Percentiles rank a stretch among this genome's conserved stretches.
Evolutionary conservation across 2,888 invertebrate genomes (phyloP).

Genomic region (Craniophora ligustri): DNA sequence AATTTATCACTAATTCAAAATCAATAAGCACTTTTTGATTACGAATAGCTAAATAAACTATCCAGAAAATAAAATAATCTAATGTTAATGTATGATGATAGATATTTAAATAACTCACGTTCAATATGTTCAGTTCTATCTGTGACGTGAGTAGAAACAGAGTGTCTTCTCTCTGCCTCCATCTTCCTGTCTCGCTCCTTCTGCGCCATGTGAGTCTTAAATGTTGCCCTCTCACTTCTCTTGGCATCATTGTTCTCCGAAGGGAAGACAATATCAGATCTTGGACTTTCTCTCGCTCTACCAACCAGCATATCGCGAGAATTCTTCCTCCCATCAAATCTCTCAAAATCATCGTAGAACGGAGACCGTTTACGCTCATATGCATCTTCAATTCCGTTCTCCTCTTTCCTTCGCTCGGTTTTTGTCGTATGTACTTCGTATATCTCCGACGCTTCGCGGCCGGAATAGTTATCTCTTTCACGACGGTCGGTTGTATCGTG

Average conservation of each 20-base stretch:
- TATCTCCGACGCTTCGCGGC: slow-evolving; percentile 82
- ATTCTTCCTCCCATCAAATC: slow-evolving; percentile 84
- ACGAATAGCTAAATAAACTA: too few relatives aligned
- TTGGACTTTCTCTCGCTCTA: slow-evolving; percentile 79
- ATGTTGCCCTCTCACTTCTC: slow-evolving; percentile 89
- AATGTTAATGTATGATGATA: too few relatives aligned
- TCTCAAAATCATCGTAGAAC: slow-evolving; percentile 82
- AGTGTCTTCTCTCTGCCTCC: slow-evolving; percentile 92
- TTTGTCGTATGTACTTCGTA: slow-evolving; percentile 82
- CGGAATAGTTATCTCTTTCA: slow-evolving; percentile 77
- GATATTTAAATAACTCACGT: slow-evolving; percentile 69
- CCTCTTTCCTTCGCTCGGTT: slow-evolving; percentile 75
- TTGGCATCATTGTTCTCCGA: slow-evolving; percentile 75
- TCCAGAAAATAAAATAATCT: too few relatives aligned
- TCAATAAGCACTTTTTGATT: too few relatives aligned
- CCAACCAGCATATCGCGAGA: slow-evolving; percentile 86
- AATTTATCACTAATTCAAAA: not conserved
- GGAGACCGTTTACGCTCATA: slow-evolving; percentile 80
- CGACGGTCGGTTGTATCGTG: slow-evolving; percentile 72
- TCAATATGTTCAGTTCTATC: slow-evolving; percentile 90
- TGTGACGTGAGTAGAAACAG: slow-evolving; percentile 92
- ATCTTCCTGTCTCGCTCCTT: slow-evolving; percentile 89
- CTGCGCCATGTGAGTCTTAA: slow-evolving; percentile 92
- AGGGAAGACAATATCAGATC: slow-evolving; percentile 78
- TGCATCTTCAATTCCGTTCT: slow-evolving; percentile 73